Evolutionary conservation across 2,888 invertebrate species (phyloP), one percentile per base, ranked within the genome.

Genomic region (Caenorhabditis angaria): DNA sequence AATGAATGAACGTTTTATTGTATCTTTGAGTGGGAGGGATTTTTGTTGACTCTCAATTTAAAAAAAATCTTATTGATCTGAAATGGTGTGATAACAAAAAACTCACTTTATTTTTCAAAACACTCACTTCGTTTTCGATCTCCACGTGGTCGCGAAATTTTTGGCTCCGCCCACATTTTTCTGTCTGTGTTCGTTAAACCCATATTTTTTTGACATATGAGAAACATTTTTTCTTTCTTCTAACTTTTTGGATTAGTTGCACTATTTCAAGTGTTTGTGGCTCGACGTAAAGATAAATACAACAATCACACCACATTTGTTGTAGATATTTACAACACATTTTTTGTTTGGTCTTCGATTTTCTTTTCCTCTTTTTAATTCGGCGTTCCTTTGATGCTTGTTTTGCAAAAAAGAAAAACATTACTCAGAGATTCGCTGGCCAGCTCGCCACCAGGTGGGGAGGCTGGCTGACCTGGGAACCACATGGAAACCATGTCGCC

Each of bases 251-350:
- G 10, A 41, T 41, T 41, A 41, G 41, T 41, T 41, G 41, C 41
- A 41, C 41, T 41, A 41, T 41, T 41, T 41, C 41, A 18, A 41
- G 41, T 41, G 41, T 6, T n/a, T n/a, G 8, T 14, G 3, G 41
- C 41, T 41, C 41, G 41, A 41, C 41, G 41, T 41, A 41, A 41
- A 41, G 41, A 41, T 41, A 41, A 41, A 41, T 41, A 41, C 41
- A n/a, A n/a, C n/a, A 41, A 41, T 41, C 41, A 41, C 41, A 41
- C 41, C 41, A 41, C 41, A 18, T 18, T 41, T 41, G 10, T 41
- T 14, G 41, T 41, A 18, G 41, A 18, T 18, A 5, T 5, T 12
- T 41, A 18, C 18, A 12, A 12, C 14, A 41, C 41, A 3, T 6
- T 41, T 41, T 41, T 14, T 14, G 18, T 18, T 18, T n/a, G n/a